These are phyloP conservation scores for Eristalis tenax DNA, from an alignment of 2,888 invertebrate species.

Conservation along the genomic window DNA sequence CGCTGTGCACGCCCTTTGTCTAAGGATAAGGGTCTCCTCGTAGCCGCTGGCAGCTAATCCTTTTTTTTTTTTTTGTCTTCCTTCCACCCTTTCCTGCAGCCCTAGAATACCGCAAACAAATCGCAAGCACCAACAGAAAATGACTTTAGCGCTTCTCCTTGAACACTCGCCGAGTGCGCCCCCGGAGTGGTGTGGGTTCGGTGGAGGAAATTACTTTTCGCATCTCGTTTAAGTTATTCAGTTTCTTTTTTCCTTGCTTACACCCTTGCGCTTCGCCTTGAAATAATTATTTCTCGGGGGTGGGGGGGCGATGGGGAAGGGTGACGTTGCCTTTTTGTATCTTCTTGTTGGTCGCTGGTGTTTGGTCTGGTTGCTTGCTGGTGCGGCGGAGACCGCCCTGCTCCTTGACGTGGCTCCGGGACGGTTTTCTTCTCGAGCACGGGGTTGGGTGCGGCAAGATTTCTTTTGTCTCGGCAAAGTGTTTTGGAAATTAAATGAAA, in stretches of 20 bases:
- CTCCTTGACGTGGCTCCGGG: neutral
- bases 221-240: constrained; percentile 52
- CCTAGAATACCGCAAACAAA: constrained; percentile 62
- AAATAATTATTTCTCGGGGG: constrained; percentile 46
- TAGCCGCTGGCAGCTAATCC: constrained; percentile 12
- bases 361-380: neutral
- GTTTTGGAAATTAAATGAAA: constrained; percentile 65
- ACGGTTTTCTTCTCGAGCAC: neutral
- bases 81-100: constrained; percentile 4
- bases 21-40: constrained; percentile 30
- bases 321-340: constrained; percentile 19
- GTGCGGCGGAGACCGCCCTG: neutral
- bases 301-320: neutral
- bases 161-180: neutral
- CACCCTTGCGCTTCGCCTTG: constrained; percentile 66
- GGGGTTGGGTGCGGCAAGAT: neutral
- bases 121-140: constrained; percentile 58
- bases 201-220: constrained; percentile 68
- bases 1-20: constrained; percentile 31
- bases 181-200: neutral
- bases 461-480: constrained; percentile 35
- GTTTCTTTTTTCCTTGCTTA: constrained; percentile 38
- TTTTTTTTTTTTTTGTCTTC: constrained; percentile 38
- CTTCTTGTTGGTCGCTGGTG: neutral
- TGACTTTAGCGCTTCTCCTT: constrained; percentile 61